Base-by-base conservation (phyloP, 2,797 vertebrate species). In the Vultur gryphus region DNA sequence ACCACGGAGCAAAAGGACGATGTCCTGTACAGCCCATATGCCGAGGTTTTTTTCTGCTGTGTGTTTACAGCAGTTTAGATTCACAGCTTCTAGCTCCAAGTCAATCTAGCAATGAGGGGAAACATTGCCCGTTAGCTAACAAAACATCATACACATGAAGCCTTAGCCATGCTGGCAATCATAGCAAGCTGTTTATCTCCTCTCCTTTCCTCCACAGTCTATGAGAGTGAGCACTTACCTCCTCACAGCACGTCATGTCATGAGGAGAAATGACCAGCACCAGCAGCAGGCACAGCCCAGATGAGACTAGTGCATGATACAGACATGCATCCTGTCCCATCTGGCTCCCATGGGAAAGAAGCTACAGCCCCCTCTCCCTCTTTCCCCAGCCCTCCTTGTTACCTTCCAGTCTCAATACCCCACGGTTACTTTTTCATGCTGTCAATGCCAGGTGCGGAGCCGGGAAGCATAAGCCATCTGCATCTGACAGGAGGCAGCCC, bases 401-500 rank as follows among this genome's bases (percentile, higher is more conserved):
- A 23, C 69, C 31, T 77, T 46, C 43, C 33, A 39, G 48, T 15
- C 52, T 82, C 55, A 31, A 16, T 28, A 78, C 10, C 37, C 69
- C 35, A 7, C 4, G 49, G 71, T n/a, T 55, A 28, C 25, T 86
- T 89, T 55, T 59, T 79, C 58, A 3, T 37, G 69, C 79, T 78
- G 43, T 14, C 84, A 78, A 0, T 67, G 66, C 66, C 87, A 96
- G 87, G 55, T 92, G 94, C 4, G 7, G 82, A 72, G 84, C 78
- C 1, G 5, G 73, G 64, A 93, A 84, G 46, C 25, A 28, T 12
- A 39, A 93, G 19, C 72, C 96, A 91, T 44, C 89, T 92, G 93
- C 90, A 81, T 81, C 84, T 83, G 88, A 80, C 39, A 62, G 95
- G 67, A 84, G 92, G 80, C 72, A 90, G 61, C 54, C n/a, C 90